Percentiles rank a stretch among this genome's conserved stretches.
Evolutionary conservation across 2,888 invertebrate genomes (phyloP).

Genomic region (Netelia fuscicornis): DNA sequence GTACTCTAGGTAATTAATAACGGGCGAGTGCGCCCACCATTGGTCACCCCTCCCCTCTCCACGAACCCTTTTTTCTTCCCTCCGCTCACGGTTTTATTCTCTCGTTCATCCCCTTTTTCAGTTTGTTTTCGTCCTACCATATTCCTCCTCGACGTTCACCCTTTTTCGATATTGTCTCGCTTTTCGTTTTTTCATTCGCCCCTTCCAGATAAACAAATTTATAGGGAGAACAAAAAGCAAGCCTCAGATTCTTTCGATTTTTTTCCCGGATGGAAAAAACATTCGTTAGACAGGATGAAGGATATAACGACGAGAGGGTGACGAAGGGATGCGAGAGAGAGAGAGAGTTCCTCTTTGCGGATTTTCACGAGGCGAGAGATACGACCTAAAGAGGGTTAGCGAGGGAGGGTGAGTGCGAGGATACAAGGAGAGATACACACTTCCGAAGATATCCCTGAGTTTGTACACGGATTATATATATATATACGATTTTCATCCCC

Average conservation of each 20-base stretch:
- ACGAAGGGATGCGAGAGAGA: not conserved
- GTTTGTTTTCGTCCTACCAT: not conserved
- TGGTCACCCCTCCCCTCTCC: conserved; percentile 12
- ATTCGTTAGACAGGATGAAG: not conserved
- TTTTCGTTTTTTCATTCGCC: not conserved
- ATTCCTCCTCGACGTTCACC: not conserved
- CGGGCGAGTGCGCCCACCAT: conserved; percentile 25
- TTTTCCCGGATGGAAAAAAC: not conserved
- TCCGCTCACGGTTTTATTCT: not conserved
- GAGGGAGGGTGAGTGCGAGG: conserved; percentile 28
- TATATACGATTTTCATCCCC: not conserved
- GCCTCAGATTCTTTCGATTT: not conserved
- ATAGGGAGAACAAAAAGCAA: not conserved
- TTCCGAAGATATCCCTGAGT: conserved; percentile 35
- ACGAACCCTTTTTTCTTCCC: conserved; percentile 1
- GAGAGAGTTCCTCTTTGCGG: conserved; percentile 9
- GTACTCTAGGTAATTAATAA: conserved; percentile 51
- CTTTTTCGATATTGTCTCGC: not conserved
- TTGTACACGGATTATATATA: conserved; percentile 5
- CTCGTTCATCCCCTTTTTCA: not conserved
- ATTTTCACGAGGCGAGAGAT: conserved; percentile 49
- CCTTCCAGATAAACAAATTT: not conserved
- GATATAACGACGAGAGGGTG: not conserved
- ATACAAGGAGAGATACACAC: conserved; percentile 42
- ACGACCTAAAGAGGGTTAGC: conserved; percentile 42